Evolutionary conservation across 2,113 vertebrate species (phyloP), one percentile per base, ranked within the genome.

Genomic region (Rhabdomys dilectus): DNA sequence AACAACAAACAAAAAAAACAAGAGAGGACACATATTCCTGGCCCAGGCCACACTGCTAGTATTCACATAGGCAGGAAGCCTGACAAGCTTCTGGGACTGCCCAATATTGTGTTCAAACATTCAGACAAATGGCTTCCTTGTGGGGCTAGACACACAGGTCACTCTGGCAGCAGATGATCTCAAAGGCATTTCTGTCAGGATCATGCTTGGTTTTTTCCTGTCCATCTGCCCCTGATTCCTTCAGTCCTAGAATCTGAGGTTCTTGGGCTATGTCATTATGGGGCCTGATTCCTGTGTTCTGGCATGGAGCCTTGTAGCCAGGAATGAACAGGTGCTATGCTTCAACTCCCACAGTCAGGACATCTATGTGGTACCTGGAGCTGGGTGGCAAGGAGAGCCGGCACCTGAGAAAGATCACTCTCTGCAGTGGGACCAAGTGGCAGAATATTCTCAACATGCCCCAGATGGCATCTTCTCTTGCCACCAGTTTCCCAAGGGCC

Each of bases 341-440:
- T 56, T 88, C 58, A 24, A n/a, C 89, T 85, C 88, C 95, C 45
- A 7, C 5, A 11, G 94, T 36, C 84, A 75, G 75, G 95, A 87
- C 92, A 86, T 92, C 92, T 95, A 92, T 92, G 88, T 56, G 90
- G 42, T 64, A 77, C 80, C 31, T 11, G 42, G 84, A 56, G 26
- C 51, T 58, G 60, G 10, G 89, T 24, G 31, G 58, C 84, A 39
- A 45, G 70, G 64, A 92, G n/a, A 72, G 75, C 87, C 15, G 0
- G 89, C 68, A 58, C 68, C 26, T 3, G 89, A 45, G 73, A 73
- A 81, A 88, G 95, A 80, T 91, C 84, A 48, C 1, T 1, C n/a
- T 76, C 51, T 39, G 48, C 91, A 29, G 48, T 34, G 24, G 4
- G 88, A 24, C 39, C 94, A 45, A 91, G 77, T 68, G 56, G 42